Conservation (phyloP, 1,140 invertebrate genomes). For the Leptinotarsa defecta region DNA sequence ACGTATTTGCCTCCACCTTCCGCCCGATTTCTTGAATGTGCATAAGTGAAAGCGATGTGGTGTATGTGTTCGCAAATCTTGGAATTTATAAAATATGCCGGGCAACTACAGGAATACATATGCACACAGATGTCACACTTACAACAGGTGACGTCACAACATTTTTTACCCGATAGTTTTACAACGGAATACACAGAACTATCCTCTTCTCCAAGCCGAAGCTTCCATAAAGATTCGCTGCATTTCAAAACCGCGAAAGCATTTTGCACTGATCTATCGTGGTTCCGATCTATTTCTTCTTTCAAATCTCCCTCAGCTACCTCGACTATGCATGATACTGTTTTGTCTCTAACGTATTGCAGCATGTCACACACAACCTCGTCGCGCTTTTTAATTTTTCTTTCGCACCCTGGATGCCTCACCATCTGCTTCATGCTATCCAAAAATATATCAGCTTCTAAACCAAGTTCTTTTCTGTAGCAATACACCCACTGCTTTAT, state of each 20-base stretch:
- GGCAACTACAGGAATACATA: conserved; percentile 2
- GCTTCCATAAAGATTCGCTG: not conserved
- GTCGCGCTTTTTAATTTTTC: conserved; percentile 1
- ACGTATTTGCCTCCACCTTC: not conserved
- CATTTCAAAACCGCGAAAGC: not conserved
- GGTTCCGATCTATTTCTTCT: not conserved
- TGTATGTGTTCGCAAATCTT: conserved; percentile 2
- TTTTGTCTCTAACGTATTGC: not conserved
- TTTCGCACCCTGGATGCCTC: not conserved
- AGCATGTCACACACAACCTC: not conserved
- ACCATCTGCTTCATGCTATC: not conserved
- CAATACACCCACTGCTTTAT: conserved; percentile 37
- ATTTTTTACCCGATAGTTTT: not conserved
- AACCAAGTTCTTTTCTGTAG: conserved; percentile 23
- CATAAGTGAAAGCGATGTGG: not conserved
- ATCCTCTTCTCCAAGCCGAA: not conserved
- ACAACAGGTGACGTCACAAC: not conserved
- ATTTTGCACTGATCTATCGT: not conserved
- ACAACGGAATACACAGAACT: not conserved
- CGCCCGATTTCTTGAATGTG: not conserved
- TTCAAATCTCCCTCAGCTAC: not conserved
- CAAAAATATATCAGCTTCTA: not conserved
- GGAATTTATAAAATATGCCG: not conserved
- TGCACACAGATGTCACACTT: conserved; percentile 1
- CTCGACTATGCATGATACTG: not conserved